These are phyloP conservation scores for Oryzias curvinotus DNA, from an alignment of 2,113 vertebrate species.

Conservation along the genomic window DNA sequence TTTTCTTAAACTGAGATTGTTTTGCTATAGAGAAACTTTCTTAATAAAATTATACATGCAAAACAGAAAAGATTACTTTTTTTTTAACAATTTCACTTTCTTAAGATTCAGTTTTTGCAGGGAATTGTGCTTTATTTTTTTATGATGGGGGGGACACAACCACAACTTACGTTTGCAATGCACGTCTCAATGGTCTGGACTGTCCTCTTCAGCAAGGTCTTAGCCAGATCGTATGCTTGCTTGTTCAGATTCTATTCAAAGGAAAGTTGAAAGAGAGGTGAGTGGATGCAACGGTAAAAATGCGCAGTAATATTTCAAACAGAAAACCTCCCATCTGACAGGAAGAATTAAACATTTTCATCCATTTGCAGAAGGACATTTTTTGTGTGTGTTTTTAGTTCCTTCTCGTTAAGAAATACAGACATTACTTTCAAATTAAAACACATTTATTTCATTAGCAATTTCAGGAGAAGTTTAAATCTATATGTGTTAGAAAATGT, in stretches of 20 bases:
- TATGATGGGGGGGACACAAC: neutral
- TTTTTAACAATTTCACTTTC: no score
- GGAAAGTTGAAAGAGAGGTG: conserved; percentile 12
- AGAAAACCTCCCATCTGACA: neutral
- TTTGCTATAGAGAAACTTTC: no score
- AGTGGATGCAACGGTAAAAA: neutral
- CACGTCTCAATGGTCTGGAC: conserved; percentile 97
- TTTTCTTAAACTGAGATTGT: no score
- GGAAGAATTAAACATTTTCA: no score
- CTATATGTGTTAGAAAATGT: neutral
- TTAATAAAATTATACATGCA: no score
- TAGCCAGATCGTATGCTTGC: conserved; percentile 96
- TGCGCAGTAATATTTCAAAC: neutral
- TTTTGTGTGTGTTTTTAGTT: no score
- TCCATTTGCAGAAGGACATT: no score
- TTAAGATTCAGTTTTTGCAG: no score
- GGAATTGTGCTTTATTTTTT: no score
- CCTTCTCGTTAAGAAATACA: neutral
- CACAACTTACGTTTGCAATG: conserved; percentile 91
- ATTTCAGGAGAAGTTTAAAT: neutral
- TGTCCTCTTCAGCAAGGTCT: conserved; percentile 95
- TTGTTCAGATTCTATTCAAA: conserved; percentile 94
- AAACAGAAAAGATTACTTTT: no score
- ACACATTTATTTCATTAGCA: neutral
- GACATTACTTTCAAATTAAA: neutral